These are phyloP conservation scores for Sciaenops ocellatus DNA, from an alignment of 2,797 vertebrate species.

Conservation along the genomic window DNA sequence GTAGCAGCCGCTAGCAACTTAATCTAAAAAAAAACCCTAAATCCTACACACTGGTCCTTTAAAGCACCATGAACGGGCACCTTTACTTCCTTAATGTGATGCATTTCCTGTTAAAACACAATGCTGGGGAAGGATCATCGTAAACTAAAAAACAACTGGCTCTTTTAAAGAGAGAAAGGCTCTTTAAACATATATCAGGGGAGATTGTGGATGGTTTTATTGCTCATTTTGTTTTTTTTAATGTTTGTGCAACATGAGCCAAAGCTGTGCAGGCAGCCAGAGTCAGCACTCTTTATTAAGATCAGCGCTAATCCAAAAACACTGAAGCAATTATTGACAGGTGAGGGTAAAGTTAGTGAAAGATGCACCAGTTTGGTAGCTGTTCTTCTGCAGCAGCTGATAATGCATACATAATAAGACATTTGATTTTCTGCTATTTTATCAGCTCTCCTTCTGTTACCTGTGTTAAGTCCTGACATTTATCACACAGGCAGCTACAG, in stretches of 20 bases:
- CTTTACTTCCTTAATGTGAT: constrained; percentile 1
- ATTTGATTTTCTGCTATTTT: background rate
- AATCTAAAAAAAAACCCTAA: too few relatives aligned
- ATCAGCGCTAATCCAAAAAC: background rate
- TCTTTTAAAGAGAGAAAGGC: background rate
- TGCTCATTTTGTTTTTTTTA: background rate
- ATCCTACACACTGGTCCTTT: background rate
- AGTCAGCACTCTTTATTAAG: background rate
- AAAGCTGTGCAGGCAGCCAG: background rate
- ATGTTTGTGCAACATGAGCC: background rate
- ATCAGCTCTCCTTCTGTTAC: background rate
- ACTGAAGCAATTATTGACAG: background rate
- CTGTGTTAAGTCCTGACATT: background rate
- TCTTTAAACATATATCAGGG: background rate
- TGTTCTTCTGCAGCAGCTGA: background rate
- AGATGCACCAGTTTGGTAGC: background rate
- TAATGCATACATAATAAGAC: background rate
- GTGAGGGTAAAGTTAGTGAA: background rate
- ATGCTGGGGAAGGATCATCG: background rate
- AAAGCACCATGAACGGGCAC: background rate
- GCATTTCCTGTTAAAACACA: constrained; percentile 1
- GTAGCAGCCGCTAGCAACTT: too few relatives aligned
- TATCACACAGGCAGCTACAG: background rate
- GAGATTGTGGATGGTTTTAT: background rate
- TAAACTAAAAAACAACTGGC: background rate